Evolutionary conservation across 2,113 vertebrate genomes (phyloP), one percentile per base, ranked within the genome.

Genomic region (Prunella himalayana): DNA sequence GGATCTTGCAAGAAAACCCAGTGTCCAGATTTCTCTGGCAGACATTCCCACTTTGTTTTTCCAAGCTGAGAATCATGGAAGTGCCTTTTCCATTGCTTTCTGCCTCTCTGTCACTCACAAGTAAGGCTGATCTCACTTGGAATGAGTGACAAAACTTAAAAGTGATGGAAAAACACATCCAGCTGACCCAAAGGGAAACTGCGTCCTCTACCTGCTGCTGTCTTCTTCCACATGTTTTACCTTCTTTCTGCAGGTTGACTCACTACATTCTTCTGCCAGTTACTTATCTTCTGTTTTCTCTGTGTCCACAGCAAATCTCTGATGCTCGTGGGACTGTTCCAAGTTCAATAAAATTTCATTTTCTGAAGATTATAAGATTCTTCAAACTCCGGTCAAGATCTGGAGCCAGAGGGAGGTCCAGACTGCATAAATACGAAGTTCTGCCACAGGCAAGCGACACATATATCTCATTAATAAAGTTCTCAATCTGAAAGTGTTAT

Each of bases 301-400:
- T 81, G 17, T 80, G 65, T 64, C 51, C 56, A 75, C 75, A 88
- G 68, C 50, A 95, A 90, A 92, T 83, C 83, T 94, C 88, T 71
- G 44, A 88, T 86, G 71, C 56, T 94, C 0, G 0, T 90, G 94
- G 75, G 93, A 77, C 68, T 37, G 80, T 77, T 96, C 94, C 94
- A 96, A 92, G 68, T 86, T 94, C 88, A 96, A 93, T 88, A 96
- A 90, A 59, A 93, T 93, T 77, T 94, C 86, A 83, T 96, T 94
- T 96, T 94, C 72, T 84, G 77, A 64, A 86, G 83, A 90, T 92
- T 92, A 86, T 71, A 94, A 96, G 88, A 92, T 92, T 92, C 83
- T 70, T 92, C 28, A 82, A 95, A 71, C 88, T 71, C 69, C 92
- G 92, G 68, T 88, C 14, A 5, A 86, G 56, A 51, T 90, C 80